phyloP scores from a whole-genome alignment of 2,797 vertebrate genomes.

The Hyperoplus immaculatus region DNA sequence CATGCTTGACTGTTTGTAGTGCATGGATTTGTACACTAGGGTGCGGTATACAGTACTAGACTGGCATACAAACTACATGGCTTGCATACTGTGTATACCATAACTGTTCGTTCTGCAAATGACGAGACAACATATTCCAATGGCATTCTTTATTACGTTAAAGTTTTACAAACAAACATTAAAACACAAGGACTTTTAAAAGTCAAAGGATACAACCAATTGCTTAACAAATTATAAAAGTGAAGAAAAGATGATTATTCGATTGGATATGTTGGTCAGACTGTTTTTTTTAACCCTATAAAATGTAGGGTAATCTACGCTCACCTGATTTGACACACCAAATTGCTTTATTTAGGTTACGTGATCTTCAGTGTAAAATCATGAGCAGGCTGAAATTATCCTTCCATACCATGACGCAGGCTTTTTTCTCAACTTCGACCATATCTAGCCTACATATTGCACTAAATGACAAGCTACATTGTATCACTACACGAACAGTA shows the following conservation, averaged over 20 bases:
- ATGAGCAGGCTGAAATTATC: neutral
- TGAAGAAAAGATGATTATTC: neutral
- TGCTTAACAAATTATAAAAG: neutral
- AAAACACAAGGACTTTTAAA: neutral
- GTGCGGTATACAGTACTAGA: constrained; percentile 30
- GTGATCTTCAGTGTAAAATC: neutral
- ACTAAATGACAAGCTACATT: neutral
- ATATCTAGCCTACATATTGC: neutral
- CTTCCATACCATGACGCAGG: neutral
- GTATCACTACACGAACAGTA: neutral
- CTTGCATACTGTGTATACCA: neutral
- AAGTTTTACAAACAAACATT: neutral
- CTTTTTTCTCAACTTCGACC: neutral
- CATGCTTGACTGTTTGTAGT: constrained; percentile 2
- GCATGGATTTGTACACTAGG: constrained; percentile 43
- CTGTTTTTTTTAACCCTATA: neutral
- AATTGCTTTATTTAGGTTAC: neutral
- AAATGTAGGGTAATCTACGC: neutral
- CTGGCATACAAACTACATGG: neutral
- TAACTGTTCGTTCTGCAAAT: neutral
- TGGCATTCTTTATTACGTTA: constrained; percentile 27
- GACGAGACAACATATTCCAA: constrained; percentile 1
- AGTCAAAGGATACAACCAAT: neutral
- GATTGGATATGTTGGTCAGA: neutral
- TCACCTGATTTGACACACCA: neutral